Evolutionary conservation across 2,113 vertebrate species (phyloP), one percentile per base, ranked within the genome.

Genomic region (Pollachius pollachius): DNA sequence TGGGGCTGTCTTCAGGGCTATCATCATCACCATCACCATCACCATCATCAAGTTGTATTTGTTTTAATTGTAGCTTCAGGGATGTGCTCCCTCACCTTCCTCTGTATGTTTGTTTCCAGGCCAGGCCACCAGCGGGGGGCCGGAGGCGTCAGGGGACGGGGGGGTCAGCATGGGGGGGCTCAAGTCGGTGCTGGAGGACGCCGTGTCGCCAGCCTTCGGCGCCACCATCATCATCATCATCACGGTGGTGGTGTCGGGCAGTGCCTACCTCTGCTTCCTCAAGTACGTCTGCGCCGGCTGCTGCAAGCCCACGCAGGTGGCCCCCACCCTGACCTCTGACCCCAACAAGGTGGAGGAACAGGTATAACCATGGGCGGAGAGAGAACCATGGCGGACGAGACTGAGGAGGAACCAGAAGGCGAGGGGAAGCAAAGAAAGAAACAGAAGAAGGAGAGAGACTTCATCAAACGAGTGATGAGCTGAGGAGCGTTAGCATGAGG

Each of bases 211-310:
- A 2, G 86, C 85, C 7, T 85, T 92, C 0, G 88, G 87, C 1
- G 90, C 91, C 27, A 87, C 88, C 7, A 67, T 89, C n/a, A 85
- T 93, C 62, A 85, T 92, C 72, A 85, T 89, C 0, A 3, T 92
- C 75, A 92, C 88, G 0, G 27, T 81, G 15, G 71, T 91, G 13
- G 58, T 90, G 52, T 90, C 79, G 0, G 87, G 85, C 23, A 91
- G 89, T 0, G 69, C 89, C 18, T 92, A 91, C 80, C 69, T 93
- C 72, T 92, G 90, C 65, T 94, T 93, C 79, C 85, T 93, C 67
- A 93, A 91, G 72, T 92, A 89, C 63, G 18, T 93, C 67, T 93
- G 92, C 52, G 67, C 84, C 0, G 87, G 91, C 37, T 93, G 89
- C 80, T 94, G 93, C 73, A 86, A 84, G 70, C 81, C 85, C 4